These are phyloP conservation scores for Fissipunctia ypsillon DNA, from an alignment of 2,888 invertebrate genomes.

Conservation along the genomic window DNA sequence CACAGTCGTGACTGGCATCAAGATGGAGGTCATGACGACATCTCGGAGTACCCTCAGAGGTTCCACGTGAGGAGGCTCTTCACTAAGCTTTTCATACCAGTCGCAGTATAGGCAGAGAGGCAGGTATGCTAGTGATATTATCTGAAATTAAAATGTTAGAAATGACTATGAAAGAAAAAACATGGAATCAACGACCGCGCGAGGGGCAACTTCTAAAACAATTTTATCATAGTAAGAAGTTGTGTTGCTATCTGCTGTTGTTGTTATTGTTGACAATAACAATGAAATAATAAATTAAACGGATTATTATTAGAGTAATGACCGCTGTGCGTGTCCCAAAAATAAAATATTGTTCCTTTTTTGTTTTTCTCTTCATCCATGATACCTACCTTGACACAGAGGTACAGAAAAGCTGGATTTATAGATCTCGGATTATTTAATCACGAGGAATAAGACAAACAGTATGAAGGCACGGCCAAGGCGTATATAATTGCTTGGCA, in stretches of 20 bases:
- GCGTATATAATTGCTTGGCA: neutral
- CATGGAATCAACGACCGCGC: neutral
- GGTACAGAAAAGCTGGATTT: neutral
- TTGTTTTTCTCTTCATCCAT: neutral
- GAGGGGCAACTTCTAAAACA: neutral
- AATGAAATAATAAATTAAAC: too few relatives aligned
- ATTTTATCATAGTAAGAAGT: neutral
- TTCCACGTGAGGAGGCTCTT: conserved; percentile 52
- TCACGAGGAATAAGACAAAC: neutral
- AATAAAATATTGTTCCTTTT: too few relatives aligned
- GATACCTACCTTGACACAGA: neutral
- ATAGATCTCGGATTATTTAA: neutral
- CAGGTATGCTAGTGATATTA: conserved; percentile 70
- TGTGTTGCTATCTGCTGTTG: neutral
- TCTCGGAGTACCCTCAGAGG: conserved; percentile 68
- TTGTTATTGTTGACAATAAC: neutral
- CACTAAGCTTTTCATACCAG: conserved; percentile 68
- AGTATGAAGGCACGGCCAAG: too few relatives aligned
- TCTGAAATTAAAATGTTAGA: conserved; percentile 62
- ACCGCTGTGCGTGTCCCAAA: too few relatives aligned
- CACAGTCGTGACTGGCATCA: conserved; percentile 74
- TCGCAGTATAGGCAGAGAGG: conserved; percentile 74
- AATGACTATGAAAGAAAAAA: neutral
- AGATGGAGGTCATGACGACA: conserved; percentile 72
- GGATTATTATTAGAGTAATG: too few relatives aligned